Evolutionary conservation across 2,113 vertebrate genomes (phyloP).

Genomic region (Lampris megalopsis): DNA sequence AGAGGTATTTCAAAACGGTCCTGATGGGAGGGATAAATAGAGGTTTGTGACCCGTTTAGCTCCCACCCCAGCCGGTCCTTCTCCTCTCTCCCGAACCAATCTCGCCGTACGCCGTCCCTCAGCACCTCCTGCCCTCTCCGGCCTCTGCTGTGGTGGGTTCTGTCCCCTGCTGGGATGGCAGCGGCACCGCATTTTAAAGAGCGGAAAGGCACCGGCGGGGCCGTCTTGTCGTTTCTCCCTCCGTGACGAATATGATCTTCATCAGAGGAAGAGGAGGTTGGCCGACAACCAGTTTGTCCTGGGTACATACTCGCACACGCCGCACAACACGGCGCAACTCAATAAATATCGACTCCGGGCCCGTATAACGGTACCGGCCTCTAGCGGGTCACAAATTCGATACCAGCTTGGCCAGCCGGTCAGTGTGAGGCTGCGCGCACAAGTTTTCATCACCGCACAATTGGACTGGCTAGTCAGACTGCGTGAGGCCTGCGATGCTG

Average conservation of each 20-base stretch:
- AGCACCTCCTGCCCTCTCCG: background rate
- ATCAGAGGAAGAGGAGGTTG: slow-evolving; percentile 10
- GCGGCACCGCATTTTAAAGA: slow-evolving; percentile 25
- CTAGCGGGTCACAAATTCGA: no score
- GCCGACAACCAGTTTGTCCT: background rate
- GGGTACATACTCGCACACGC: no score
- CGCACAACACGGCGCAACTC: no score
- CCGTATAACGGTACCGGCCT: no score
- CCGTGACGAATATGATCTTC: background rate
- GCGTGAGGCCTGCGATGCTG: no score
- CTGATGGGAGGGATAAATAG: background rate
- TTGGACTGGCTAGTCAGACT: no score
- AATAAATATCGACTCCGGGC: no score
- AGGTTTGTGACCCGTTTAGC: background rate
- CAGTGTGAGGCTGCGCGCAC: no score
- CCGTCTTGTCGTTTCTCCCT: background rate
- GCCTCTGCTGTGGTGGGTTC: slow-evolving; percentile 5
- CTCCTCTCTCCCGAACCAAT: slow-evolving; percentile 37
- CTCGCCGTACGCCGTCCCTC: background rate
- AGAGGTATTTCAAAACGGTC: no score
- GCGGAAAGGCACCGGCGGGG: background rate
- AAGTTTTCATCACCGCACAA: no score
- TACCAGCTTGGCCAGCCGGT: no score
- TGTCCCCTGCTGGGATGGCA: slow-evolving; percentile 12
- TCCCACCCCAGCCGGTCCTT: slow-evolving; percentile 10